These are phyloP conservation scores for Cassiopea andromeda DNA, from an alignment of 30 jellyfish, hydroid and myxozoan species.

Conservation along the genomic window DNA sequence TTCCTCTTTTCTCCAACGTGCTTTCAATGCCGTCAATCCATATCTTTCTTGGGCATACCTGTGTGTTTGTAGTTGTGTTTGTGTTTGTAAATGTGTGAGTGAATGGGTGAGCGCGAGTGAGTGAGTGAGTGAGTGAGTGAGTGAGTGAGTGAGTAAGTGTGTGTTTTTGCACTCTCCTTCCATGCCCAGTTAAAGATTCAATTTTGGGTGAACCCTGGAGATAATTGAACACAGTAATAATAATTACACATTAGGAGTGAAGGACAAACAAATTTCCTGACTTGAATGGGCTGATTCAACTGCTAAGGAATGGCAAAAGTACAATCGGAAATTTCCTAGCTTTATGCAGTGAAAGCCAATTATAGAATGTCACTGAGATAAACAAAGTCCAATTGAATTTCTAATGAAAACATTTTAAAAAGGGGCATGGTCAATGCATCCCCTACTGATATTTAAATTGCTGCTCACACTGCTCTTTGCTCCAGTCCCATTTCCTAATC, in stretches of 20 bases:
- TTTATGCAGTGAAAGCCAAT: neutral
- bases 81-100: too few species aligned
- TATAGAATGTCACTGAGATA: neutral
- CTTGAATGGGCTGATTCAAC: neutral
- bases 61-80: too few species aligned
- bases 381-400: neutral
- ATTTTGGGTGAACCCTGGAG: neutral
- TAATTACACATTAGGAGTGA: neutral
- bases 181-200: too few species aligned
- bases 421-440: constrained; percentile 51
- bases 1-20: too few species aligned
- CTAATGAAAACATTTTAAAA: neutral
- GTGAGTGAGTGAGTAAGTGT: too few species aligned
- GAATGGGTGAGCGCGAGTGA: too few species aligned
- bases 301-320: neutral
- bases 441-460: constrained; percentile 60
- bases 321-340: neutral
- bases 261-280: neutral
- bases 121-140: too few species aligned
- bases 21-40: too few species aligned
- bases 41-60: too few species aligned
- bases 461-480: constrained; percentile 35
- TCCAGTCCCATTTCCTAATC: constrained; percentile 47
- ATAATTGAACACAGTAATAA: neutral
- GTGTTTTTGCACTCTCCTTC: too few species aligned